Conservation (phyloP, 30 jellyfish, hydroid and myxozoan species). For the Nemopilema nomurai region DNA sequence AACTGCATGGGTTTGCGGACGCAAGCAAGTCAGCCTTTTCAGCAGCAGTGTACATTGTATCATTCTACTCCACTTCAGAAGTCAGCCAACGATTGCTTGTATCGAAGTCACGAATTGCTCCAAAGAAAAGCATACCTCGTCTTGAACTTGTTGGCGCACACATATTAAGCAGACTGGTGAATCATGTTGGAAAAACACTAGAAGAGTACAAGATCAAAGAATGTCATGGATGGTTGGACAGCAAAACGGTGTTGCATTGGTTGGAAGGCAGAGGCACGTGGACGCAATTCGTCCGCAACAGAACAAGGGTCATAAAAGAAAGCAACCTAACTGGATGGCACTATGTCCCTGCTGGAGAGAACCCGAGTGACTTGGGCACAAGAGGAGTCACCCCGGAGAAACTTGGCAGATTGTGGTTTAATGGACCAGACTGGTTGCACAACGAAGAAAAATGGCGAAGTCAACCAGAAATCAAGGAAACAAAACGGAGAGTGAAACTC, state of each 20-base stretch:
- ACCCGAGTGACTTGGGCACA: slow-evolving; percentile 73
- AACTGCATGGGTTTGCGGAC: slow-evolving; percentile 41
- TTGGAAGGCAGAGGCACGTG: slow-evolving; percentile 32
- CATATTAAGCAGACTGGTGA: slow-evolving; percentile 31
- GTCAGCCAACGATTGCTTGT: slow-evolving; percentile 15
- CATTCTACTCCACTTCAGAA: not conserved
- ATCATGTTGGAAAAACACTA: slow-evolving; percentile 5
- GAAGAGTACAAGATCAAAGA: not conserved
- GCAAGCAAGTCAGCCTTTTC: slow-evolving; percentile 49
- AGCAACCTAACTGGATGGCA: slow-evolving; percentile 33
- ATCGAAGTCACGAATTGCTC: slow-evolving; percentile 54
- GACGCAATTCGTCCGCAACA: slow-evolving; percentile 34
- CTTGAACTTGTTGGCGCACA: slow-evolving; percentile 43
- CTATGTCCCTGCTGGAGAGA: slow-evolving; percentile 43
- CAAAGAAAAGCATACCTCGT: slow-evolving; percentile 33
- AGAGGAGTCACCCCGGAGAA: slow-evolving; percentile 28
- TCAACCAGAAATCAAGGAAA: slow-evolving; percentile 45
- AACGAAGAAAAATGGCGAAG: slow-evolving; percentile 70
- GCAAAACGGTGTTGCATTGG: slow-evolving; percentile 66
- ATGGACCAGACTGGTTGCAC: slow-evolving; percentile 82
- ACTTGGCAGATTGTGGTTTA: slow-evolving; percentile 31
- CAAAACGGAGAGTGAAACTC: slow-evolving; percentile 47
- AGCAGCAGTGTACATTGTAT: slow-evolving; percentile 29
- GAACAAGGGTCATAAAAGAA: slow-evolving; percentile 25
- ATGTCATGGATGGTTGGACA: slow-evolving; percentile 37